Evolutionary conservation across 1,140 invertebrate genomes (phyloP), one percentile per base, ranked within the genome.

Genomic region (Ectropis grisescens): DNA sequence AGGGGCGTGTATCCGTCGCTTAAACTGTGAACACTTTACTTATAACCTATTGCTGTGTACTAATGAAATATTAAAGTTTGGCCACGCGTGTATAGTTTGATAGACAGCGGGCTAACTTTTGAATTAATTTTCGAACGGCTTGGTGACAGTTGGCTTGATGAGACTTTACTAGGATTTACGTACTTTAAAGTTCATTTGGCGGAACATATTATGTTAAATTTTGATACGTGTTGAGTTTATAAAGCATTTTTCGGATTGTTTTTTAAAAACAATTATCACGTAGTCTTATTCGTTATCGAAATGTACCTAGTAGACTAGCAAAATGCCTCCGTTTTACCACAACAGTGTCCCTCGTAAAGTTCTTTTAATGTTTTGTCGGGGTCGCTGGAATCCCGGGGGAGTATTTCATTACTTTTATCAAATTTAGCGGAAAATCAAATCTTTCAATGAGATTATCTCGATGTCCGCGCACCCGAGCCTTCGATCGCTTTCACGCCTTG

Each of bases 351-450:
- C 10, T 26, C 24, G 32, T 36, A 37, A 32, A 40, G 25, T 28
- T 36, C 28, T 40, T 28, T 39, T 36, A 24, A 36, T 39, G 16
- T 40, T 27, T 31, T 23, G 15, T 15, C 41, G 39, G 47, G 37
- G 34, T 52, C 39, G 37, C 28, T 33, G 42, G 42, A 51, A 62
- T 65, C 56, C 58, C 51, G 37, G 34, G 55, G 42, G 60, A 64
- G 53, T 65, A 59, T 78, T 71, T 75, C 68, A 75, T 78, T 75
- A 75, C 71, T 70, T 67, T 65, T 66, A 76, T 80, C 57, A 69
- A 80, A 76, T 76, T 80, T 76, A 67, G 62, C 58, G 69, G 69
- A 80, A 80, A 76, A 76, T 76, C 69, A 76, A 76, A 76, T 80
- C 71, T 66, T 71, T 76, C 60, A 59, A 76, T 67, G 58, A 55